A percentile compares a stretch with the other conserved stretches of the same genome.
Evolutionary conservation across 92 coral and sea anemone species (phyloP).

Genomic region (Nematostella vectensis): DNA sequence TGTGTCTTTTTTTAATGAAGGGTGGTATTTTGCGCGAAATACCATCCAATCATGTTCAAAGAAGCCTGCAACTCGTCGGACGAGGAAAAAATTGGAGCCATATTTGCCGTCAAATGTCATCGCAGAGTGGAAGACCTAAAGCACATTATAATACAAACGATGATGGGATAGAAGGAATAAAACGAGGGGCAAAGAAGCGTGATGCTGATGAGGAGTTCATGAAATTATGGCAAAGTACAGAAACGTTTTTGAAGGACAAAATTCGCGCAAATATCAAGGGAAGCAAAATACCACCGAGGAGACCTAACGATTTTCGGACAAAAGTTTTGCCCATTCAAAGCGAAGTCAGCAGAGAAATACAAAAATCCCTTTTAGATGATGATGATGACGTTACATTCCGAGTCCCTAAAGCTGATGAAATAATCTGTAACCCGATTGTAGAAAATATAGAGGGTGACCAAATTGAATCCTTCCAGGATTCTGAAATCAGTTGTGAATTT

Average conservation of each 20-base stretch:
- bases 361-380: constrained; percentile 41
- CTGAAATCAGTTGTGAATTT: constrained; percentile 10
- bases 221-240: constrained; percentile 65
- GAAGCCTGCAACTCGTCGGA: too few relatives aligned
- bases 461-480: background rate
- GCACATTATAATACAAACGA: background rate
- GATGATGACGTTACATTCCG: constrained; percentile 39
- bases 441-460: background rate
- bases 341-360: constrained; percentile 29
- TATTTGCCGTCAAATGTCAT: background rate
- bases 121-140: background rate
- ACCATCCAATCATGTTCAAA: too few relatives aligned
- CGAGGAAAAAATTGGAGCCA: too few relatives aligned
- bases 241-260: constrained; percentile 33
- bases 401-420: constrained; percentile 39
- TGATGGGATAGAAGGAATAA: constrained; percentile 29
- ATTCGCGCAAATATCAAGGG: constrained; percentile 33
- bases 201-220: constrained; percentile 58
- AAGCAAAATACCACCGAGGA: constrained; percentile 8
- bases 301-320: constrained; percentile 11
- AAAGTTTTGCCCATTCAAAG: constrained; percentile 29
- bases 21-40: too few relatives aligned
- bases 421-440: constrained; percentile 1
- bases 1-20: too few relatives aligned
- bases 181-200: constrained; percentile 10